Evolutionary conservation across 2,888 invertebrate species (phyloP), one percentile per base, ranked within the genome.

Genomic region (Notodonta dromedarius): DNA sequence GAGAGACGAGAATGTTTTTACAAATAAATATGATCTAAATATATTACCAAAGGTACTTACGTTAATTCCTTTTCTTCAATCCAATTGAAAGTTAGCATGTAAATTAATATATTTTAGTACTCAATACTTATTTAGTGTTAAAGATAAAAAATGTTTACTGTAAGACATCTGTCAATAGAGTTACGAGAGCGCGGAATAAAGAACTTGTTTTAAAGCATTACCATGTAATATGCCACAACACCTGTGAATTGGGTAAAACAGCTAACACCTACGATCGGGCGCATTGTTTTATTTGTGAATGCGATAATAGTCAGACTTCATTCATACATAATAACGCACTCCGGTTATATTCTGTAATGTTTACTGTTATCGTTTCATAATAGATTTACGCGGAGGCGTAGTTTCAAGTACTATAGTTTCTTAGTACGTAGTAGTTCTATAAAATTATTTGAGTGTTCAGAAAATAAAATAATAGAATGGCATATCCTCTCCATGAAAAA

Each of bases 91-190:
- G 76, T 73, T 68, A 69, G 85, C 86, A 77, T 86, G 86, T 71
- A 87, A 87, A 84, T 76, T 73, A 76, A 79, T 76, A 73, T 62
- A 71, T 71, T 74, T 79, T 77, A 77, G 67, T 76, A 73, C 76
- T 76, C 54, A 35, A 32, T 54, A 54, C 54, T 54, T 54, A 54
- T 39, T 54, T 54, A 54, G 54, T 54, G 7, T 35, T 6, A 7
- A 9, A 39, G 13, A 54, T 39, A 54, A 13, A 54, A 54, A 54
- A 54, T 54, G 35, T 54, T n/a, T 39, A n/a, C 39, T 54, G 35
- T 39, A n/a, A 39, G 39, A 54, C 13, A 54, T 39, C 54, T 54
- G 54, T 39, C 54, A 54, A 54, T 39, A 39, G 9, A 39, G 39
- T 54, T 39, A 39, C 54, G 39, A 39, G 54, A 54, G n/a, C 35